Percentiles rank a stretch among this genome's conserved stretches.
Conservation (phyloP, 2,797 vertebrate genomes). For the Enteromius anoplus region DNA sequence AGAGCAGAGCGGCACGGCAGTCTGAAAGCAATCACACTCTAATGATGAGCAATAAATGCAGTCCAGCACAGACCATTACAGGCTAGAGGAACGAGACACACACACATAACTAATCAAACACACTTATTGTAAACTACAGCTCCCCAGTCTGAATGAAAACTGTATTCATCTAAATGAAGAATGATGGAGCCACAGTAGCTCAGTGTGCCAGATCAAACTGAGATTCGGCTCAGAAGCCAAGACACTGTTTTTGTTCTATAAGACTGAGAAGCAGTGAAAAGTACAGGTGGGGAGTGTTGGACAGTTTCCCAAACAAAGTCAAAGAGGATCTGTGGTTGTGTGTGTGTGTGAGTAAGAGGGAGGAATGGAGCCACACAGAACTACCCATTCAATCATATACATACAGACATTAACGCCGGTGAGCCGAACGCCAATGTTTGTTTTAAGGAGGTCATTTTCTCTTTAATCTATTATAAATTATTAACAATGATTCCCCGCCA, state of each 20-base stretch:
- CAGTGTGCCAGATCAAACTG: conserved; percentile 47
- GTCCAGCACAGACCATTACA: conserved; percentile 60
- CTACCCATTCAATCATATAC: conserved; percentile 27
- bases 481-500: conserved; percentile 2
- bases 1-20: conserved; percentile 78
- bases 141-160: conserved; percentile 41
- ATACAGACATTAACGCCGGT: conserved; percentile 26
- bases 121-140: conserved; percentile 29
- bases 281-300: conserved; percentile 45
- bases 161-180: conserved; percentile 44
- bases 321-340: conserved; percentile 29
- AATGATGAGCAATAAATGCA: conserved; percentile 79
- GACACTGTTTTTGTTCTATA: conserved; percentile 40
- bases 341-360: conserved; percentile 6
- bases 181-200: conserved; percentile 44
- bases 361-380: conserved; percentile 15
- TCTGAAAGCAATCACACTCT: conserved; percentile 78
- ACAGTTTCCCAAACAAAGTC: conserved; percentile 42
- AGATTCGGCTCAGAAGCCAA: conserved; percentile 30
- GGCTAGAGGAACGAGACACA: conserved; percentile 39
- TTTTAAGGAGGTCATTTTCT: conserved; percentile 36
- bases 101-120: conserved; percentile 39
- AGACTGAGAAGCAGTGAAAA: conserved; percentile 45
- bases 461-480: conserved; percentile 36
- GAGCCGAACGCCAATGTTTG: conserved; percentile 17